phyloP scores from a whole-genome alignment of 2,797 vertebrate genomes.

The Otolemur crassicaudatus region DNA sequence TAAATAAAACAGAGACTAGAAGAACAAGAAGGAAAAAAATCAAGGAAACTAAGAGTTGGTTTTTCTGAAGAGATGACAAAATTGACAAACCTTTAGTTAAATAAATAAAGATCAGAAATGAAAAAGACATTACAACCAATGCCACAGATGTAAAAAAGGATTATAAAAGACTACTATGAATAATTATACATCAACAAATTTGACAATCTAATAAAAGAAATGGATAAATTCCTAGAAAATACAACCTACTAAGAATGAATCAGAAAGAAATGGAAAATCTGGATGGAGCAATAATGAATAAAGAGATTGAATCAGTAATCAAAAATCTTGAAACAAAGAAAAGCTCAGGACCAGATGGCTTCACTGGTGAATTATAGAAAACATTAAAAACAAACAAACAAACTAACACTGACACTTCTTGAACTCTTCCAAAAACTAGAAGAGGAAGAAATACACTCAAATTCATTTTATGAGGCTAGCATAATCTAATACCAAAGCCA shows the following conservation, averaged over 20 bases:
- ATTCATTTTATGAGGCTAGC: background rate
- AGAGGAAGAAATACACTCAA: background rate
- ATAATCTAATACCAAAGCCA: background rate
- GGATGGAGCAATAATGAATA: background rate
- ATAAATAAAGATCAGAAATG: background rate
- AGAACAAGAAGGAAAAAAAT: background rate
- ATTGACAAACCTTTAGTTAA: background rate
- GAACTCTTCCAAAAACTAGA: background rate
- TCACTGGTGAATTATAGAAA: background rate
- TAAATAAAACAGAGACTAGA: background rate
- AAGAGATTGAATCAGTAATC: background rate
- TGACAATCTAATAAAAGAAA: background rate
- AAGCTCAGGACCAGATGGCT: background rate
- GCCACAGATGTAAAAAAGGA: background rate
- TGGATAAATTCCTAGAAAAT: background rate
- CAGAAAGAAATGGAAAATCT: background rate
- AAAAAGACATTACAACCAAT: background rate
- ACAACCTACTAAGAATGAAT: background rate
- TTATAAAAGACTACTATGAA: background rate
- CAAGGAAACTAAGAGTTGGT: background rate
- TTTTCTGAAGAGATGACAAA: background rate
- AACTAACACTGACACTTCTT: background rate
- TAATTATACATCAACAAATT: background rate
- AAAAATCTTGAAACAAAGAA: background rate
- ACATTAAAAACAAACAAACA: background rate